These are phyloP conservation scores for Agrilus planipennis DNA, from an alignment of 1,140 invertebrate genomes.

Conservation along the genomic window DNA sequence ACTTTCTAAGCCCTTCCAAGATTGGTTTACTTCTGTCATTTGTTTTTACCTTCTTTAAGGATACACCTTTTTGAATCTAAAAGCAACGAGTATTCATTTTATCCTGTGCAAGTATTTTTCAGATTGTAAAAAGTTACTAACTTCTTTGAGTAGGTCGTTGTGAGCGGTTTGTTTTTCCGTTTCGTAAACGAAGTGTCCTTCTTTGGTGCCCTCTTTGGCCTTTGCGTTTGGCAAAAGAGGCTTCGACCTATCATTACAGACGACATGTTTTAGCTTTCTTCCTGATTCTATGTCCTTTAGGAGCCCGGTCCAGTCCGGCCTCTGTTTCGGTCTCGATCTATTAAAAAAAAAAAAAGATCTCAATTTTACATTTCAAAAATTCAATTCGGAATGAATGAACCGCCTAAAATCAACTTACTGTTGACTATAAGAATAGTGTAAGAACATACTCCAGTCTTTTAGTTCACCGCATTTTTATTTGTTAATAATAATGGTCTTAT, in stretches of 20 bases:
- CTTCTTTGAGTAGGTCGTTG: slow-evolving; percentile 67
- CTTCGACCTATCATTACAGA: slow-evolving; percentile 65
- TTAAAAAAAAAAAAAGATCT: too few relatives aligned
- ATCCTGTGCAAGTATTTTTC: neutral
- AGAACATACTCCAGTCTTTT: too few relatives aligned
- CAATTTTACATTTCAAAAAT: too few relatives aligned
- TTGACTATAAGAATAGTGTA: too few relatives aligned
- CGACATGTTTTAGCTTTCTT: slow-evolving; percentile 62
- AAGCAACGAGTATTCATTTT: slow-evolving; percentile 6
- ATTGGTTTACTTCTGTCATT: slow-evolving; percentile 80
- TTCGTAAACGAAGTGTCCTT: slow-evolving; percentile 74
- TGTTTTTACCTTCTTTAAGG: slow-evolving; percentile 61
- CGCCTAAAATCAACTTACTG: too few relatives aligned
- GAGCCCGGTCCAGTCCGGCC: slow-evolving; percentile 79
- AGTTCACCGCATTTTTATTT: too few relatives aligned
- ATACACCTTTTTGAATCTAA: slow-evolving; percentile 62
- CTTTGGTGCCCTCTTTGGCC: slow-evolving; percentile 25
- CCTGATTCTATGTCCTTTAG: slow-evolving; percentile 80
- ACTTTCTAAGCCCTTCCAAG: slow-evolving; percentile 71
- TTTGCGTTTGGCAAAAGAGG: slow-evolving; percentile 51
- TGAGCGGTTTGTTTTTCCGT: slow-evolving; percentile 63
- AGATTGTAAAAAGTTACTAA: slow-evolving; percentile 8
- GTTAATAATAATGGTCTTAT: too few relatives aligned
- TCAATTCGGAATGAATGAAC: too few relatives aligned
- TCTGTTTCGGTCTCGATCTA: slow-evolving; percentile 60